Percentiles rank a stretch among this genome's conserved stretches.
Conservation (phyloP, 2,888 invertebrate genomes). For the Hirtodrosophila trivittata region DNA sequence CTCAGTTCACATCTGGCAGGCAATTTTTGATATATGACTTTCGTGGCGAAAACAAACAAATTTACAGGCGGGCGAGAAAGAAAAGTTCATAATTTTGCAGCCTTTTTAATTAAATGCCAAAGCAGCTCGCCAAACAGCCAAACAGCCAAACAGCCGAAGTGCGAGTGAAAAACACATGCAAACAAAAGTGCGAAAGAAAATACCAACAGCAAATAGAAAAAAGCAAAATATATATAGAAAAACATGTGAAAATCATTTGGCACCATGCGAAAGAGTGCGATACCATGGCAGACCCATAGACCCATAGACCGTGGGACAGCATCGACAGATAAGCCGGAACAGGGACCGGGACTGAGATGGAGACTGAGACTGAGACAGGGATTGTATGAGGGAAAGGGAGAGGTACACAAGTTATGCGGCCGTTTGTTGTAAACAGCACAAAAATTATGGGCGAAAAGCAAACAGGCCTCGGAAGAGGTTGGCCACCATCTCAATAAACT, state of each 20-base stretch:
- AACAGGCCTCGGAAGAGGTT: slow-evolving; percentile 58
- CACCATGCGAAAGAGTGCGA: slow-evolving; percentile 48
- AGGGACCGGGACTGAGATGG: slow-evolving; percentile 1
- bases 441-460: slow-evolving; percentile 73
- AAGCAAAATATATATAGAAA: slow-evolving; percentile 30
- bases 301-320: slow-evolving; percentile 42
- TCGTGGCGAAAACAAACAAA: slow-evolving; percentile 62
- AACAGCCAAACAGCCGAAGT: slow-evolving; percentile 31
- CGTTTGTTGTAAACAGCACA: slow-evolving; percentile 73
- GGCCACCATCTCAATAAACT: slow-evolving; percentile 68
- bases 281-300: neutral
- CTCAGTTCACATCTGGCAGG: slow-evolving; percentile 39
- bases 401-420: slow-evolving; percentile 61
- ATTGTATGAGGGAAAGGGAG: neutral
- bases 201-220: slow-evolving; percentile 12
- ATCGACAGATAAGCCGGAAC: slow-evolving; percentile 59
- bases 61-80: slow-evolving; percentile 75
- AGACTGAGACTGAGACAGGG: slow-evolving; percentile 1
- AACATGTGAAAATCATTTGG: slow-evolving; percentile 77
- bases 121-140: slow-evolving; percentile 11
- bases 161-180: slow-evolving; percentile 41
- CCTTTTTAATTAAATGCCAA: slow-evolving; percentile 72
- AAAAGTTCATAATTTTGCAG: slow-evolving; percentile 74
- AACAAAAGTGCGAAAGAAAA: slow-evolving; percentile 64
- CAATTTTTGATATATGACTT: slow-evolving; percentile 65